Evolutionary conservation across 1,140 invertebrate species (phyloP), one percentile per base, ranked within the genome.

Genomic region (Adelges cooleyi): DNA sequence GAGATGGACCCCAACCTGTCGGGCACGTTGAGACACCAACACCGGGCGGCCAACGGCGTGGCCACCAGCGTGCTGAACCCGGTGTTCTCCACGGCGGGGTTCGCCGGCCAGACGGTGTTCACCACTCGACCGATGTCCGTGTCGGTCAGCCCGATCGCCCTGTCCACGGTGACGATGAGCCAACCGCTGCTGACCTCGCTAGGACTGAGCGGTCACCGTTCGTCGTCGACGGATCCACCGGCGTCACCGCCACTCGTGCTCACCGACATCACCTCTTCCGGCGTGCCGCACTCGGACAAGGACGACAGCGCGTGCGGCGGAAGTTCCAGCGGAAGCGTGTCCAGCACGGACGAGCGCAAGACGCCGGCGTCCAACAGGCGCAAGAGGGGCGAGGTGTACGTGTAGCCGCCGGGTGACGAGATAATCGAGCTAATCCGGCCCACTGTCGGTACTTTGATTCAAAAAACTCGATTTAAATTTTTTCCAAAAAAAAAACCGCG

Each of bases 31-130:
- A 65, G 23, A 15, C 36, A 22, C 33, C 29, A 59, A 44, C 51
- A 44, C 33, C 65, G 68, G 20, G 73, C 69, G 8, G 85, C 84
- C 15, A 77, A 86, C 17, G 81, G 83, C 68, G 80, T 82, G 1
- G 82, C 83, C 0, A 82, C 83, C 68, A 79, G 82, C 0, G 84
- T 84, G 0, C 72, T 87, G 42, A 85, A 85, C 1, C 84, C 86
- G 70, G 83, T 84, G 0, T 83, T 86, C 2, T 72, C 86, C 0
- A 81, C 84, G 0, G 84, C 84, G 1, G 77, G 75, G 0, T 69
- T 82, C 11, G 76, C 77, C 27, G 72, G 75, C 11, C 76, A 79
- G 15, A 82, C 81, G 3, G 69, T 86, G 9, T 77, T 80, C 0
- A 77, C 81, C 0, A 79, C 83, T 52, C 71, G 23, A 8, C 67